phyloP scores from a whole-genome alignment of 2,797 vertebrate genomes.

The Chelon auratus region DNA sequence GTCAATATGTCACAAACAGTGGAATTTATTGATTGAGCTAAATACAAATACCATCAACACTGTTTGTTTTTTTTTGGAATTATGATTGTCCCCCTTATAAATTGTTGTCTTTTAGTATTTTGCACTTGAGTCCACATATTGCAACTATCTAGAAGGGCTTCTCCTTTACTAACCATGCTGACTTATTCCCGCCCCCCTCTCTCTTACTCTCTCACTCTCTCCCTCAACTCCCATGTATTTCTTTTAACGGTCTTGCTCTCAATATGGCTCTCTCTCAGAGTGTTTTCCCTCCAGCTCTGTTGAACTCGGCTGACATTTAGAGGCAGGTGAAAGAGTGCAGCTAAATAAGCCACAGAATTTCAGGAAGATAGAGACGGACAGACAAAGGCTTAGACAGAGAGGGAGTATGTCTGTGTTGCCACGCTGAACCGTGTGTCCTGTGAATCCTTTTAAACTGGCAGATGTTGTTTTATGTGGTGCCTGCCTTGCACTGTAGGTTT shows the following conservation, averaged over 20 bases:
- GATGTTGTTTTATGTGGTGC: slow-evolving; percentile 27
- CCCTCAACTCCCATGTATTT: slow-evolving; percentile 22
- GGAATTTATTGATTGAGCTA: too few relatives aligned
- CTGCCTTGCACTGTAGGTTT: slow-evolving; percentile 6
- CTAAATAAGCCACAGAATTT: slow-evolving; percentile 59
- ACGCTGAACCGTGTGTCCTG: slow-evolving; percentile 29
- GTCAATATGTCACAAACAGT: too few relatives aligned
- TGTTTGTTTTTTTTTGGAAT: too few relatives aligned
- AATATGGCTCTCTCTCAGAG: slow-evolving; percentile 46
- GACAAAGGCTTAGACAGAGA: slow-evolving; percentile 26
- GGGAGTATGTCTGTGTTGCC: slow-evolving; percentile 15
- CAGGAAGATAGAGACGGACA: slow-evolving; percentile 25
- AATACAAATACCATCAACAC: too few relatives aligned
- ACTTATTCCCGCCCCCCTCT: background rate
- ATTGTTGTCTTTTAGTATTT: slow-evolving; percentile 10
- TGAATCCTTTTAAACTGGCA: slow-evolving; percentile 43
- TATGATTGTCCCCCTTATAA: too few relatives aligned
- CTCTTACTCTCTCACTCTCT: background rate
- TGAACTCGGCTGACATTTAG: slow-evolving; percentile 66
- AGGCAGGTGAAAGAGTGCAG: slow-evolving; percentile 59
- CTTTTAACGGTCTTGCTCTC: slow-evolving; percentile 43
- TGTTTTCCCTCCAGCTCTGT: slow-evolving; percentile 59
- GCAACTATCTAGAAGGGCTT: slow-evolving; percentile 9
- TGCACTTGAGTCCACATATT: slow-evolving; percentile 6
- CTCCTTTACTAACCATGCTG: slow-evolving; percentile 32